Conservation (phyloP, 23 tunicate species). For the Halocynthia aurantium region DNA sequence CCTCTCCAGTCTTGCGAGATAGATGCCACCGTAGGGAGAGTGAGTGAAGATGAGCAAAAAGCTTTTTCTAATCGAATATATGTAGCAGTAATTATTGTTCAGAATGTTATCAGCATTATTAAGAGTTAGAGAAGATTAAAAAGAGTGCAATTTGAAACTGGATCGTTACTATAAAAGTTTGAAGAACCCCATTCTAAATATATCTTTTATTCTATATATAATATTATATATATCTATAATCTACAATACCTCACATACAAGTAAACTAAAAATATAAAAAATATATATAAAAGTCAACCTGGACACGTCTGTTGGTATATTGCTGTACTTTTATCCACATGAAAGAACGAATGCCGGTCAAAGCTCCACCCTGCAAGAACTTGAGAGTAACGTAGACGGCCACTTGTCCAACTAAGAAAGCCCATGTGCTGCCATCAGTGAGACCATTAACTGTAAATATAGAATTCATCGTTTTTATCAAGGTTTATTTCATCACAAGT, state of each 20-base stretch:
- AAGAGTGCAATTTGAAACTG: too few species aligned
- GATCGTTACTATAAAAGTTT: too few species aligned
- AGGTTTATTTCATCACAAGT: not conserved
- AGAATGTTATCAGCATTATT: too few species aligned
- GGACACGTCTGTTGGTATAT: constrained; percentile 80
- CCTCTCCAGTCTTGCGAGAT: constrained; percentile 95
- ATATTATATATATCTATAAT: too few species aligned
- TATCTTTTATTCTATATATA: too few species aligned
- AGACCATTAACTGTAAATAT: constrained; percentile 55
- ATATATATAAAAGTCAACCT: constrained; percentile 22
- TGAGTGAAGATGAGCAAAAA: constrained; percentile 84
- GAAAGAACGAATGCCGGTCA: constrained; percentile 72
- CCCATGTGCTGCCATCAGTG: constrained; percentile 48
- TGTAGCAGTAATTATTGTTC: not conserved
- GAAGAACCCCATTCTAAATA: too few species aligned
- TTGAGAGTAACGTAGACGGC: constrained; percentile 53
- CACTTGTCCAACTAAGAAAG: constrained; percentile 52
- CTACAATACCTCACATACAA: not conserved
- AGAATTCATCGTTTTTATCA: too few species aligned
- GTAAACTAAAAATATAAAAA: not conserved
- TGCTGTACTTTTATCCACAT: constrained; percentile 90
- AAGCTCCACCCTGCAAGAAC: constrained; percentile 70
- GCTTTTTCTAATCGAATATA: constrained; percentile 16
- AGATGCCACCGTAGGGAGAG: constrained; percentile 96
- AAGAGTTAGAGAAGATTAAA: too few species aligned